Evolutionary conservation across 1,140 invertebrate species (phyloP), one percentile per base, ranked within the genome.

Genomic region (Danaus melanippus): DNA sequence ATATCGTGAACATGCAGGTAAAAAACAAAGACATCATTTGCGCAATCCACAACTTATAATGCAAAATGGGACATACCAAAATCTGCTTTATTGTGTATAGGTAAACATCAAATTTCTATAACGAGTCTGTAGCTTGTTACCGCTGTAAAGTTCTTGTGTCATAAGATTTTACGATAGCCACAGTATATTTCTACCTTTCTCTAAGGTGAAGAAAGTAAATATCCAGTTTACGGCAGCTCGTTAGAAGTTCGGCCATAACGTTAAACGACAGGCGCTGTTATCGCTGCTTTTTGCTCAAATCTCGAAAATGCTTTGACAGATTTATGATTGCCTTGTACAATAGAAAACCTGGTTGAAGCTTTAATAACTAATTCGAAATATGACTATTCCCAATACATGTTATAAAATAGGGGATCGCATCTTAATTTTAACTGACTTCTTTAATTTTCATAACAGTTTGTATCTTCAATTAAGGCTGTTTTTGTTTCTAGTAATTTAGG

Each of bases 221-320:
- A 77, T 67, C 68, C 56, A 75, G 67, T 83, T 80, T 80, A 83
- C 70, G 70, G 64, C 70, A 62, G 53, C 72, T 79, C 76, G 77
- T 80, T 80, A 79, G 67, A 80, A 83, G 66, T 83, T 83, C 12
- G 70, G 61, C 67, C 69, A 67, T 83, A 83, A 83, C 58, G 58
- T 64, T 71, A 74, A 83, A 79, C 69, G 79, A 74, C 72, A 71
- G 70, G 61, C 62, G 62, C 59, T 74, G 71, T 75, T 74, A 76
- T 75, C 73, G 69, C 58, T 50, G 62, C 67, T 75, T 65, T 69
- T 69, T 66, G 62, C 67, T 72, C 61, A 74, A 79, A 79, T 79
- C 76, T 78, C 59, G 12, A 42, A 60, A 52, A 49, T 54, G 42
- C 48, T 53, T 49, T 45, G 52, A 40, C 44, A 51, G 46, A 40